phyloP scores from a whole-genome alignment of 2,797 vertebrate species.

The Acanthurus lineatus region DNA sequence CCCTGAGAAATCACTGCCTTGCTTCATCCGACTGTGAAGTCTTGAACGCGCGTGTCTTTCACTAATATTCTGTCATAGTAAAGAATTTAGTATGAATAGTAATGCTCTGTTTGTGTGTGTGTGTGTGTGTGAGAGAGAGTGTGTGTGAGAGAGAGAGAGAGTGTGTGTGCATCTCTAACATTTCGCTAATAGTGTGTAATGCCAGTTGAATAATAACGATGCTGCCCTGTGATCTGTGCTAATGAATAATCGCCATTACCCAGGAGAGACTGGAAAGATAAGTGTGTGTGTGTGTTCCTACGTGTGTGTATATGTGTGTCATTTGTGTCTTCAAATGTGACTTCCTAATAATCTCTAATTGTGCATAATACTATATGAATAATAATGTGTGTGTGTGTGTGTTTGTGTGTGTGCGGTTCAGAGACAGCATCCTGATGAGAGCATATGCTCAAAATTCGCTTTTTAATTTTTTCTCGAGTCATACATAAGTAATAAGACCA shows the following conservation, averaged over 20 bases:
- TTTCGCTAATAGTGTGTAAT: constrained; percentile 70
- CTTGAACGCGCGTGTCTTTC: constrained; percentile 36
- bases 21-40: constrained; percentile 69
- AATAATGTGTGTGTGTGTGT: constrained; percentile 54
- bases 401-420: constrained; percentile 12
- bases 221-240: constrained; percentile 76
- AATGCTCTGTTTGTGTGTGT: constrained; percentile 27
- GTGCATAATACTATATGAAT: constrained; percentile 75
- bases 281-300: constrained; percentile 51
- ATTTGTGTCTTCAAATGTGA: constrained; percentile 68
- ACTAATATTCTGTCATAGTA: constrained; percentile 55
- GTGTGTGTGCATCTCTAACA: constrained; percentile 16
- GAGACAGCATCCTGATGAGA: constrained; percentile 49
- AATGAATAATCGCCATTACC: constrained; percentile 79
- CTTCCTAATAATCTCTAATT: constrained; percentile 76
- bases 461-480: constrained; percentile 61
- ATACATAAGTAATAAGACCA: constrained; percentile 72
- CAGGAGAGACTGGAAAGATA: constrained; percentile 64
- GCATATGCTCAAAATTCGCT: constrained; percentile 61
- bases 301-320: constrained; percentile 41
- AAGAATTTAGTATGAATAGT: constrained; percentile 61
- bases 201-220: constrained; percentile 74
- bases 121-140: not conserved
- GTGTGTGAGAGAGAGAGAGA: constrained; percentile 13
- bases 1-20: constrained; percentile 76